Percentiles rank a stretch among this genome's conserved stretches.
These are phyloP conservation scores for Rhorus exstirpatorius DNA, from an alignment of 2,888 invertebrate species.

Conservation along the genomic window DNA sequence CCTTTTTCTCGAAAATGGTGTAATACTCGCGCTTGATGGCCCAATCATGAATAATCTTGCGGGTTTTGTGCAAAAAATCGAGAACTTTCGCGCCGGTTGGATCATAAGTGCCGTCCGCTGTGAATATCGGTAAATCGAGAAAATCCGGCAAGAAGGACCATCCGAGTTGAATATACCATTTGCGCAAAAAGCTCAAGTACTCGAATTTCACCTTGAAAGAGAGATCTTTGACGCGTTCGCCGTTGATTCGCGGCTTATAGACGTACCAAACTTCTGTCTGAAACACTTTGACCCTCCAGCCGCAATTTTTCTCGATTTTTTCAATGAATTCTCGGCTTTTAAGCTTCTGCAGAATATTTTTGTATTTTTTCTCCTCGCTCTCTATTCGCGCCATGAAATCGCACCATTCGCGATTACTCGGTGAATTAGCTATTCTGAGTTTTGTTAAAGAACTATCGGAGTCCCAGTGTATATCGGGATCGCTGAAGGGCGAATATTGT, in stretches of 20 bases:
- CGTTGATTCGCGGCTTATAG: conserved; percentile 50
- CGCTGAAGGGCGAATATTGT: conserved; percentile 32
- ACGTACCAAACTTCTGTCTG: conserved; percentile 48
- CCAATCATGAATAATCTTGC: conserved; percentile 32
- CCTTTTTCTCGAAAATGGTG: conserved; percentile 37
- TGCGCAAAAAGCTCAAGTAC: conserved; percentile 46
- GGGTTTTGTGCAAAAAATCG: background rate
- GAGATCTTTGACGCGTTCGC: conserved; percentile 8
- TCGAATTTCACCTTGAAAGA: conserved; percentile 42
- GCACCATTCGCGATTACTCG: conserved; percentile 39
- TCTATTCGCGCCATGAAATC: background rate
- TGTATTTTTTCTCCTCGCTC: conserved; percentile 14
- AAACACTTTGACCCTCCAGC: conserved; percentile 47
- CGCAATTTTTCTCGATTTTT: background rate
- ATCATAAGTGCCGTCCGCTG: background rate
- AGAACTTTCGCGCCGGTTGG: conserved; percentile 40
- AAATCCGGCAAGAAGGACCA: conserved; percentile 45
- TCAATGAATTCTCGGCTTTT: background rate
- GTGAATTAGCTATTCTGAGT: conserved; percentile 20
- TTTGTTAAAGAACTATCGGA: conserved; percentile 52
- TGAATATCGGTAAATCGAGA: background rate
- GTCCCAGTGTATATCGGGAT: conserved; percentile 52
- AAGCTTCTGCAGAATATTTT: conserved; percentile 40
- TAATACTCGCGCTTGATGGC: conserved; percentile 32
- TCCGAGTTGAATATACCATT: conserved; percentile 59